phyloP scores from a whole-genome alignment of 2,113 vertebrate species.

The Ptilorrhoa leucosticta region DNA sequence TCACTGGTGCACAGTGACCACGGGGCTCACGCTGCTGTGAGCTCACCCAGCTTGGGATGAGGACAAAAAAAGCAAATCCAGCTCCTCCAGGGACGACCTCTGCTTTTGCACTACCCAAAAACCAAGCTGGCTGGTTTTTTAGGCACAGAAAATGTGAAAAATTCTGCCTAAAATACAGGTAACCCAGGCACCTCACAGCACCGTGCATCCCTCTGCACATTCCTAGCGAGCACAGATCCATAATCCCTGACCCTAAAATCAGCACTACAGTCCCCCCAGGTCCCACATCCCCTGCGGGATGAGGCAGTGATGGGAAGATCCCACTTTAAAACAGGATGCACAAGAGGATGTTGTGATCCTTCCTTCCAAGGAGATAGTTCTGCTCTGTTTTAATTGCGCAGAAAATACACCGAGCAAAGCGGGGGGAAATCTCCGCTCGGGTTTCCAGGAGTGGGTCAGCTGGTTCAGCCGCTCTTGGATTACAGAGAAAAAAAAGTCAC shows the following conservation, averaged over 20 bases:
- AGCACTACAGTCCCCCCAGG: background rate
- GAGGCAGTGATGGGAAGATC: accelerated
- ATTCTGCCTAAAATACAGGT: background rate
- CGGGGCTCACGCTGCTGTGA: accelerated
- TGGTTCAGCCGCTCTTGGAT: slow-evolving; percentile 63
- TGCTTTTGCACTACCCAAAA: background rate
- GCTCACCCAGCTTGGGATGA: background rate
- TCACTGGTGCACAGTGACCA: background rate
- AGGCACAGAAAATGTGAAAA: background rate
- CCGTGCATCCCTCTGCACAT: accelerated
- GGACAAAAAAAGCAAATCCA: background rate
- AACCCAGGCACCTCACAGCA: background rate
- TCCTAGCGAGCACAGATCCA: accelerated
- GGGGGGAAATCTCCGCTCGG: background rate
- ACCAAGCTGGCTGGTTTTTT: background rate
- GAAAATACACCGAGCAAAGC: background rate
- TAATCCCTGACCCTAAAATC: background rate
- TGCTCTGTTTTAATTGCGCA: background rate
- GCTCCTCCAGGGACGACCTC: background rate
- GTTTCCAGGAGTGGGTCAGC: slow-evolving; percentile 61
- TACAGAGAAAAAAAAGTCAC: slow-evolving; percentile 53
- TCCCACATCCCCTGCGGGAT: background rate
- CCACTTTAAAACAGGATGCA: background rate
- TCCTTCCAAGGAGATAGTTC: background rate
- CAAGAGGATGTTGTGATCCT: background rate